phyloP scores from a whole-genome alignment of 1,140 invertebrate species.

The Latrodectus geometricus region DNA sequence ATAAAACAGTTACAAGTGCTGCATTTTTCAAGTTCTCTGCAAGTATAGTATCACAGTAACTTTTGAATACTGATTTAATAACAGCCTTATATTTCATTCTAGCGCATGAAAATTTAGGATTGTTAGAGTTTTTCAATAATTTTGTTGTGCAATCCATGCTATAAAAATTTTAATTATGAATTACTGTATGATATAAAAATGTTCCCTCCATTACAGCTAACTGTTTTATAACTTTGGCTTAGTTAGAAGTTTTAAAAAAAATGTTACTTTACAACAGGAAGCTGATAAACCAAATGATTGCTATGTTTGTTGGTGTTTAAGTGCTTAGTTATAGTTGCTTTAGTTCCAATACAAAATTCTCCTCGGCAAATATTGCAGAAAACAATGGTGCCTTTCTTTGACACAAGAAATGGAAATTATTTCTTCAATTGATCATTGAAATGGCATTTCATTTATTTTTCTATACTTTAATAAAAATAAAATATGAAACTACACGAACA shows the following conservation, averaged over 20 bases:
- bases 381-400: background rate
- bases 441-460: slow-evolving; percentile 13
- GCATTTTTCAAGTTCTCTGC: slow-evolving; percentile 12
- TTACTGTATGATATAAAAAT: background rate
- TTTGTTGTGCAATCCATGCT: background rate
- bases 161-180: background rate
- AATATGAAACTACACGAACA: too few species aligned
- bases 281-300: too few species aligned
- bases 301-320: background rate
- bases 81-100: slow-evolving; percentile 1
- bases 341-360: slow-evolving; percentile 5
- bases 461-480: background rate
- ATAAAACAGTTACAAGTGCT: slow-evolving; percentile 3
- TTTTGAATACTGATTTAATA: slow-evolving; percentile 24
- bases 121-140: background rate
- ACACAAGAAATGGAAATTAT: background rate
- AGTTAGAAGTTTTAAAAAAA: slow-evolving; percentile 23
- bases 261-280: background rate
- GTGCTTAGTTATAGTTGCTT: too few species aligned
- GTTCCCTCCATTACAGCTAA: slow-evolving; percentile 9
- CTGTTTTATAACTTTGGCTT: slow-evolving; percentile 6
- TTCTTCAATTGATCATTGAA: slow-evolving; percentile 6
- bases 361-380: background rate
- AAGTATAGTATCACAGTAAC: slow-evolving; percentile 15
- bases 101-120: background rate